These are phyloP conservation scores for Casuarius casuarius DNA, from an alignment of 2,113 vertebrate species.

Conservation along the genomic window DNA sequence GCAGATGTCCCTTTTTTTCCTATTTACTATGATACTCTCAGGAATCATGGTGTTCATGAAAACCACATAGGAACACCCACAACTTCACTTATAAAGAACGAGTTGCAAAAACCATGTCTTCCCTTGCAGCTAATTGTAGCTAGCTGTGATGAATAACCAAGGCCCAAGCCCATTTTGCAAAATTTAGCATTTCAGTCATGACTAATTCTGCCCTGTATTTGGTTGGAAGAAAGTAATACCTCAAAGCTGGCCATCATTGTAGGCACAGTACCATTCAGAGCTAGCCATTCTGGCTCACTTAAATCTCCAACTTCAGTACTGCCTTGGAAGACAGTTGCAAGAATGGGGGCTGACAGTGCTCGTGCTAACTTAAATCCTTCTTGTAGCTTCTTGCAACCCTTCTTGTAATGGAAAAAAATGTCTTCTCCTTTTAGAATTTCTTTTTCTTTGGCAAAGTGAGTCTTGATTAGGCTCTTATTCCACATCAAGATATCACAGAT, in stretches of 20 bases:
- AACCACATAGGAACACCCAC: background rate
- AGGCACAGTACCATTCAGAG: background rate
- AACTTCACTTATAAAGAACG: background rate
- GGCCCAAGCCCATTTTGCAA: background rate
- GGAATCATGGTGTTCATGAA: background rate
- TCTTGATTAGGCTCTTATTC: background rate
- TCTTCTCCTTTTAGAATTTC: background rate
- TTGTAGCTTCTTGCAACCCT: background rate
- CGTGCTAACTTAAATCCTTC: background rate
- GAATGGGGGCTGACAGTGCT: background rate
- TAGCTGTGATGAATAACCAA: background rate
- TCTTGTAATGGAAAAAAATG: background rate
- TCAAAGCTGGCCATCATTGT: background rate
- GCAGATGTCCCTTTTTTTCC: background rate
- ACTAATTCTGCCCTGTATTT: background rate
- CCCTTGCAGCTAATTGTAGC: background rate
- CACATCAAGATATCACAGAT: background rate
- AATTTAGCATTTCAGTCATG: background rate
- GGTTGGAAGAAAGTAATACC: background rate
- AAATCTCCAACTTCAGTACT: background rate
- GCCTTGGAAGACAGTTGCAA: background rate
- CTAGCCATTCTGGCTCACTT: background rate
- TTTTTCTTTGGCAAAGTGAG: background rate
- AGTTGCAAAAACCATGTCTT: background rate
- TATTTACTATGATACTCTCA: background rate